Percentiles rank a stretch among this genome's conserved stretches.
phyloP scores from a whole-genome alignment of 2,888 invertebrate genomes.

The Cepaea hortensis region DNA sequence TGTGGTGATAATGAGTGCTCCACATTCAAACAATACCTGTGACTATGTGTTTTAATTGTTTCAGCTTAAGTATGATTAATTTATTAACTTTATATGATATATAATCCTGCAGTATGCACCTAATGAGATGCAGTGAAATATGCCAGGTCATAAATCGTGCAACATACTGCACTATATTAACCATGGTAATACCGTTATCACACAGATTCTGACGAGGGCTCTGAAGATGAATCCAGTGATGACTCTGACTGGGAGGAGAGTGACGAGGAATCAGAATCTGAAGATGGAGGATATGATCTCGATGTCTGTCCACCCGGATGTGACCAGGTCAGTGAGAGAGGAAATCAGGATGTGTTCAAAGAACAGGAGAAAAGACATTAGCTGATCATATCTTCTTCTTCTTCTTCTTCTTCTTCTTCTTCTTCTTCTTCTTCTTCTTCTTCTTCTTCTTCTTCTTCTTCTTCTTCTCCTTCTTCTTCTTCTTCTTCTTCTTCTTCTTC shows the following conservation, averaged over 20 bases:
- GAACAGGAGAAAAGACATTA: no score
- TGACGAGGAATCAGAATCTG: constrained; percentile 75
- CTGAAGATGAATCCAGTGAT: constrained; percentile 73
- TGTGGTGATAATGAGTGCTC: no score
- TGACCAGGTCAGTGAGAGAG: constrained; percentile 64
- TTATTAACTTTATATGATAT: no score
- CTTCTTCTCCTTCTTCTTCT: constrained; percentile 1
- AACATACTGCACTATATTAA: no score
- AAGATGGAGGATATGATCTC: constrained; percentile 74
- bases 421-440: background rate
- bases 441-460: background rate
- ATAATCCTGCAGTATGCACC: no score
- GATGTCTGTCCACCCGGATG: constrained; percentile 76
- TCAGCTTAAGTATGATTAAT: no score
- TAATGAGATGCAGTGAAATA: no score
- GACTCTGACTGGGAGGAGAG: constrained; percentile 75
- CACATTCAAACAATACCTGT: no score
- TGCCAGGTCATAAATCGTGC: no score
- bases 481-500: background rate
- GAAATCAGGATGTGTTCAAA: no score
- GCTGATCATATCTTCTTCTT: no score
- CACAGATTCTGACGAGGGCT: constrained; percentile 74
- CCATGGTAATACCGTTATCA: background rate
- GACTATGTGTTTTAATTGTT: no score
- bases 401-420: background rate